Conservation (phyloP, 2,113 vertebrate genomes). For the Probosciger aterrimus region DNA sequence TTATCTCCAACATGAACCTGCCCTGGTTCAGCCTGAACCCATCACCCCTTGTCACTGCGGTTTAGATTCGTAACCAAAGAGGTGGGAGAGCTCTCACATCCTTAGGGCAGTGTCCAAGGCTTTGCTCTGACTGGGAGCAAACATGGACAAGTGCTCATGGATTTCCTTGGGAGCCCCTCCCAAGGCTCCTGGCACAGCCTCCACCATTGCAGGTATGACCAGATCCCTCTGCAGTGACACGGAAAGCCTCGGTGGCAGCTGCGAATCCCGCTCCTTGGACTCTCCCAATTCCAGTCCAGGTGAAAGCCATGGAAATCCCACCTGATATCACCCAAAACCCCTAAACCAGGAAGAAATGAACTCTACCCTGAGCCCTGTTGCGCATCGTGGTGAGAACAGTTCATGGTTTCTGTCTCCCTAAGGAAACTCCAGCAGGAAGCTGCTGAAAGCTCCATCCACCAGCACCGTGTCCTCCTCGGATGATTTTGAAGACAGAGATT, state of each 20-base stretch:
- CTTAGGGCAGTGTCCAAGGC: background rate
- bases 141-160: rapidly evolving
- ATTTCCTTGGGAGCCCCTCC: background rate
- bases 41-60: background rate
- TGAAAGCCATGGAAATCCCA: constrained; percentile 6
- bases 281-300: constrained; percentile 86
- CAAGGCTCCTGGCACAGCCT: rapidly evolving
- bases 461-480: constrained; percentile 87
- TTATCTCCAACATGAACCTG: background rate
- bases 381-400: rapidly evolving
- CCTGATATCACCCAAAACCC: background rate
- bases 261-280: constrained; percentile 76
- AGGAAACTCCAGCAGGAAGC: constrained; percentile 60
- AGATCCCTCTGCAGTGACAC: constrained; percentile 73
- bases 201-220: background rate
- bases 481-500: constrained; percentile 86
- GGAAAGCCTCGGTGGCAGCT: constrained; percentile 83
- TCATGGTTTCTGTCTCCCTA: background rate
- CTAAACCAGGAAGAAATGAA: background rate
- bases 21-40: background rate
- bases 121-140: background rate
- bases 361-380: rapidly evolving
- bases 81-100: background rate
- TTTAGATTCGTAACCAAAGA: background rate
- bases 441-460: constrained; percentile 75